phyloP scores from a whole-genome alignment of 2,113 vertebrate genomes.

The Pseudonaja textilis region DNA sequence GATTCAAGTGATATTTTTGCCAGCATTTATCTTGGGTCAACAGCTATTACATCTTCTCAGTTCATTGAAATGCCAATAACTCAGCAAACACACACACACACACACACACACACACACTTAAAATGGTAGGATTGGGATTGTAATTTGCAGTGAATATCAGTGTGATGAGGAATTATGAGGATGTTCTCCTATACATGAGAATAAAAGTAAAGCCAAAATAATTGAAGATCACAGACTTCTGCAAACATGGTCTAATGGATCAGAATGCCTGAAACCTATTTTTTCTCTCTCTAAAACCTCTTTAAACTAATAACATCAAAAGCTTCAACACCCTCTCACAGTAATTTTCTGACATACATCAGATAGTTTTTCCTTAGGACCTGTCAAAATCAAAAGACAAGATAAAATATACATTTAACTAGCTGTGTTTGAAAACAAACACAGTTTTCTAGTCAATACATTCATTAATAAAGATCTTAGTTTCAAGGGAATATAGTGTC shows the following conservation, averaged over 20 bases:
- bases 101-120: not conserved
- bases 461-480: not conserved
- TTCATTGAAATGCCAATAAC: not conserved
- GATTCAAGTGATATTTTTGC: not conserved
- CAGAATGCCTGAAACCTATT: not conserved
- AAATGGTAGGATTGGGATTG: not conserved
- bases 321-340: not conserved
- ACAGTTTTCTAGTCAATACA: slow-evolving; percentile 2
- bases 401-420: not conserved
- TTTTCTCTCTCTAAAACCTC: not conserved
- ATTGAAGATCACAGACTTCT: not conserved
- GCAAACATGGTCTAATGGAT: not conserved
- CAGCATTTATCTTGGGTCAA: not conserved
- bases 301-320: not conserved
- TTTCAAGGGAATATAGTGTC: not conserved
- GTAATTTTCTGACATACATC: not conserved
- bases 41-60: not conserved
- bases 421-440: slow-evolving; percentile 16
- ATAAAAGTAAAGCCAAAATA: not conserved
- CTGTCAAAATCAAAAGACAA: not conserved
- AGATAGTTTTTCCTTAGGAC: not conserved
- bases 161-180: not conserved
- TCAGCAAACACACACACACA: not conserved
- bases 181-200: not conserved
- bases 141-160: not conserved